Evolutionary conservation across 35 echinoderm and acorn worm species (phyloP).

Genomic region (Apostichopus parvimensis): DNA sequence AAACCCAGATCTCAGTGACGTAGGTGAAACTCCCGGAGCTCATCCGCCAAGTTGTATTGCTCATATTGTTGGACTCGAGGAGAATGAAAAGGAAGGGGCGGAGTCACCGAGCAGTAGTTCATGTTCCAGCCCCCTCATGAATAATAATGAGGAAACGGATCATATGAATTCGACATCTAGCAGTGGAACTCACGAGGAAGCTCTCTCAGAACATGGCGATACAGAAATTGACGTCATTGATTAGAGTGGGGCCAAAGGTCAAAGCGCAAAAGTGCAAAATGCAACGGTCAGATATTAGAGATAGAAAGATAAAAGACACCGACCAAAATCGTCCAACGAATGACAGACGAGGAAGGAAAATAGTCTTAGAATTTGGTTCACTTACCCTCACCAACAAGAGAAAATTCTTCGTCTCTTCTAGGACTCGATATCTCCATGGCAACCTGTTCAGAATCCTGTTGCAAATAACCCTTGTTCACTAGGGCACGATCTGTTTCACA

Average conservation of each 20-base stretch:
- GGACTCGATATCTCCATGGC: too few species aligned
- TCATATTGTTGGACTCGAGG: constrained; percentile 40
- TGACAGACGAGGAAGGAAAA: too few species aligned
- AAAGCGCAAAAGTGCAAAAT: neutral
- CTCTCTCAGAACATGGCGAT: constrained; percentile 14
- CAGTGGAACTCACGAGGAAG: neutral
- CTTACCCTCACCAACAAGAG: too few species aligned
- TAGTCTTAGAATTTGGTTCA: too few species aligned
- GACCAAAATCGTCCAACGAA: too few species aligned
- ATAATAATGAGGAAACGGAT: constrained; percentile 55
- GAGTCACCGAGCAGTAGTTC: constrained; percentile 79
- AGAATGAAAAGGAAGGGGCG: constrained; percentile 54
- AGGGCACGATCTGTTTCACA: too few species aligned
- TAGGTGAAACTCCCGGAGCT: constrained; percentile 51
- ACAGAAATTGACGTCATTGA: constrained; percentile 45
- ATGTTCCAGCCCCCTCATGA: constrained; percentile 67
- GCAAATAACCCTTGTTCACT: too few species aligned
- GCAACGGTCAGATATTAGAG: too few species aligned
- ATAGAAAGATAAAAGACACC: too few species aligned
- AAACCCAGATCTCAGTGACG: constrained; percentile 98
- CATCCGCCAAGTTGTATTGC: constrained; percentile 28
- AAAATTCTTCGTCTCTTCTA: too few species aligned
- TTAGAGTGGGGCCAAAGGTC: neutral
- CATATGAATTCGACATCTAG: neutral
- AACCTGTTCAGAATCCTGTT: too few species aligned